phyloP scores from a whole-genome alignment of 2,113 vertebrate species.

The Forbesichthys agassizii region DNA sequence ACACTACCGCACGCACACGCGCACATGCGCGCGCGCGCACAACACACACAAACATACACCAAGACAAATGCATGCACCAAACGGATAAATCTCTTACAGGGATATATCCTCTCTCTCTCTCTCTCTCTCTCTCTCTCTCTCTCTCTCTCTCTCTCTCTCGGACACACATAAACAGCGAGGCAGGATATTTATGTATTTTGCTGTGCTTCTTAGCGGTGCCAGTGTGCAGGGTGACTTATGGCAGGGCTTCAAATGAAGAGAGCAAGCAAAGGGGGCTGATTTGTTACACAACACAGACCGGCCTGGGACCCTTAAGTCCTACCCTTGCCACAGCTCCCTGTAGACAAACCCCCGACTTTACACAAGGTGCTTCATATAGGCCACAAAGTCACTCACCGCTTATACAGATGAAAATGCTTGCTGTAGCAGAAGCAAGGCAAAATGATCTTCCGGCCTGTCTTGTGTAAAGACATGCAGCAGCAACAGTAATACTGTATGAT shows the following conservation, averaged over 20 bases:
- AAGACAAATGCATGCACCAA: slow-evolving; percentile 60
- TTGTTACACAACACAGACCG: slow-evolving; percentile 48
- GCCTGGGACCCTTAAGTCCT: slow-evolving; percentile 44
- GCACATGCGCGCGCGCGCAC: slow-evolving; percentile 33
- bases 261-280: slow-evolving; percentile 34
- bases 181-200: slow-evolving; percentile 67
- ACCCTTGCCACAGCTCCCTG: slow-evolving; percentile 45
- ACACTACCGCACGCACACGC: slow-evolving; percentile 15
- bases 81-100: slow-evolving; percentile 55
- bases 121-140: slow-evolving; percentile 1
- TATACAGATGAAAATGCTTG: no score
- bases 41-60: slow-evolving; percentile 28
- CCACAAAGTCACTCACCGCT: no score
- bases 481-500: no score
- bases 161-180: slow-evolving; percentile 28
- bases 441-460: no score
- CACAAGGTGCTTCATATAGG: slow-evolving; percentile 40
- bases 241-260: slow-evolving; percentile 65
- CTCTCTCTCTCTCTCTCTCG: background rate
- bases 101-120: slow-evolving; percentile 37
- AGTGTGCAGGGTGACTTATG: slow-evolving; percentile 60
- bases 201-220: slow-evolving; percentile 58
- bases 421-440: no score
- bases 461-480: no score
- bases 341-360: slow-evolving; percentile 60